Base-by-base conservation (phyloP, 2,888 invertebrate genomes). In the Meiosimyza platycephala region DNA sequence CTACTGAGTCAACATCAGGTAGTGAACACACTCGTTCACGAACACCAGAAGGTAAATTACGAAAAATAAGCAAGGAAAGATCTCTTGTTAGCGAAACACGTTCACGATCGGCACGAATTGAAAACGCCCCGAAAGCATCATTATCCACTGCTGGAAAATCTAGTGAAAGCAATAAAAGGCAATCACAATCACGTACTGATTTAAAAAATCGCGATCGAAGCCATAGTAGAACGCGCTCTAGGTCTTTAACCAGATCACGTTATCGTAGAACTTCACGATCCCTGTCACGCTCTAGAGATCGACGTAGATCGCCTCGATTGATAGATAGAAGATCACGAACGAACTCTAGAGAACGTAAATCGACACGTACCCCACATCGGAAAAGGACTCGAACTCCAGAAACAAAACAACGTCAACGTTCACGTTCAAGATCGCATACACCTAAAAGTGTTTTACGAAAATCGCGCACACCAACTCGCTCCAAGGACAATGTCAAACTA, bases 31-130 rank as follows among this genome's bases (percentile, higher is more conserved):
- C 64, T 13, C 59, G 78, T 54, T 79, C 78, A 9, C 59, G 48
- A 50, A 79, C 89, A 82, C 74, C 86, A 80, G 75, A 88, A 80
- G 77, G 87, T 81, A 79, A 79, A 40, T 50, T 85, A 69, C 72
- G 64, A 15, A 72, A 65, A 18, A 5, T 51, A 13, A 74, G 15
- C 57, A 60, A 28, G 57, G 66, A 50, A 66, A 73, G 68, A 40
- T 75, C 77, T n/a, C 66, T 55, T 47, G 52, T 72, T 6, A 33
- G 68, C 11, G 66, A 57, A 51, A 16, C 18, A 50, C 54, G 40
- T n/a, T 12, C 47, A 3, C 50, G 28, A n/a, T 55, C 72, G n/a
- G 16, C 28, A 40, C 57, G 57, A 6, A 50, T 57, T 47, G 57
- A 47, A 40, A 67, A 52, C 7, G 16, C 16, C 6, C 11, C n/a